Evolutionary conservation across 2,113 vertebrate genomes (phyloP).

Genomic region (Todiramphus saurophagus): DNA sequence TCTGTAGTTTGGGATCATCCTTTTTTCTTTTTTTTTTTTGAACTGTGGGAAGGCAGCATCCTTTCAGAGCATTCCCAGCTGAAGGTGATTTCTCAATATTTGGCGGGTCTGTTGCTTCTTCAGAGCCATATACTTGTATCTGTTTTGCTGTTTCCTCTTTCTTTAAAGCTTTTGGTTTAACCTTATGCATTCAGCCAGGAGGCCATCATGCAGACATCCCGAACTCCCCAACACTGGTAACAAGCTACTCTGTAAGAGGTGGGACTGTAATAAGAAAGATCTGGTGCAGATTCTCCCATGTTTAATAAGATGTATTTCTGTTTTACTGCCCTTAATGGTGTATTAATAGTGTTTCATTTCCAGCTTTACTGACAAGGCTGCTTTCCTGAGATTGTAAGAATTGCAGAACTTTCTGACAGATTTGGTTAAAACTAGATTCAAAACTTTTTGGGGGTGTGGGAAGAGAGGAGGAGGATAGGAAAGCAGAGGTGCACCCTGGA

Average conservation of each 20-base stretch:
- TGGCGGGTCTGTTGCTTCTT: background rate
- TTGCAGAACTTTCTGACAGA: background rate
- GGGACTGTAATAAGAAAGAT: background rate
- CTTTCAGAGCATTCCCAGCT: background rate
- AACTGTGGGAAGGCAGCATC: background rate
- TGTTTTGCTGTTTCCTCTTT: background rate
- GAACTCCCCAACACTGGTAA: background rate
- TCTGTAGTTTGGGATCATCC: background rate
- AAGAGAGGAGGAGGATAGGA: background rate
- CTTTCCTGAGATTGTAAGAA: background rate
- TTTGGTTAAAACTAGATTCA: background rate
- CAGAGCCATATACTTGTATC: background rate
- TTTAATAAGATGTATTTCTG: background rate
- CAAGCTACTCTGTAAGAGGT: background rate
- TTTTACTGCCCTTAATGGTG: background rate
- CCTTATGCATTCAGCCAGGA: background rate
- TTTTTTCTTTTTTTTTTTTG: too few relatives aligned
- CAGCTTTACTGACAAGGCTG: background rate
- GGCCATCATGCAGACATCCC: background rate
- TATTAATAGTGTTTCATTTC: background rate
- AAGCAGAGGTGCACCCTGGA: background rate
- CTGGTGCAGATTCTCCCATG: background rate
- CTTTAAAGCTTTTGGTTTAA: background rate
- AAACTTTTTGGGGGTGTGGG: background rate
- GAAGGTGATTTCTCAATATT: background rate